Conservation (phyloP, 1,140 invertebrate species). For the Drosophila repletoides region DNA sequence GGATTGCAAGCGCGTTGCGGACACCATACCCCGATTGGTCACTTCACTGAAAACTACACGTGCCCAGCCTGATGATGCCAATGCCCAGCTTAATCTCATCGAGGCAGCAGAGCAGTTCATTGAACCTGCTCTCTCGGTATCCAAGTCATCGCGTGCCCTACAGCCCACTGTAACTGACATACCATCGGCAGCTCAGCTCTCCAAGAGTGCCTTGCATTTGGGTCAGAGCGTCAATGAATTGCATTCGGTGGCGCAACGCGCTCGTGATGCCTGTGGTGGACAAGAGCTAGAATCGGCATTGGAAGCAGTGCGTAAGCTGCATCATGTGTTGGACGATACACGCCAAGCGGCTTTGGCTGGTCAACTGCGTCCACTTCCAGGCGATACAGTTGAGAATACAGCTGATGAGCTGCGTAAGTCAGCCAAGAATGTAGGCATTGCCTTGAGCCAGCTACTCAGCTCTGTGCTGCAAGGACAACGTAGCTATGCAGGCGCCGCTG, state of each 20-base stretch:
- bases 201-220: constrained; percentile 74
- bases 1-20: constrained; percentile 90
- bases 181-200: constrained; percentile 87
- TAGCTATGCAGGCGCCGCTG: constrained; percentile 91
- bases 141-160: constrained; percentile 90
- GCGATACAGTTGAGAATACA: constrained; percentile 91
- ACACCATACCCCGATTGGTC: constrained; percentile 91
- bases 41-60: constrained; percentile 91
- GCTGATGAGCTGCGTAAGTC: constrained; percentile 88
- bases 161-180: constrained; percentile 94
- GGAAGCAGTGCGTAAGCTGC: constrained; percentile 90
- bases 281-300: constrained; percentile 92
- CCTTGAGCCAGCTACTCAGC: constrained; percentile 92
- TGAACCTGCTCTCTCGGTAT: constrained; percentile 87
- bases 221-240: constrained; percentile 84
- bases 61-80: constrained; percentile 88
- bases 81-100: constrained; percentile 91
- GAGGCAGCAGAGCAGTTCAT: constrained; percentile 94
- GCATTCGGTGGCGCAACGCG: constrained; percentile 89
- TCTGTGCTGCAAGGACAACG: constrained; percentile 93
- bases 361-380: constrained; percentile 91
- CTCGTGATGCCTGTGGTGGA: constrained; percentile 94
- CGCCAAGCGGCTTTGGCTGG: constrained; percentile 88
- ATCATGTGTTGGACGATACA: constrained; percentile 92
- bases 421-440: constrained; percentile 85